A percentile compares a stretch with the other conserved stretches of the same genome.
phyloP scores from a whole-genome alignment of 2,797 vertebrate genomes.

The Neoniphon sammara region DNA sequence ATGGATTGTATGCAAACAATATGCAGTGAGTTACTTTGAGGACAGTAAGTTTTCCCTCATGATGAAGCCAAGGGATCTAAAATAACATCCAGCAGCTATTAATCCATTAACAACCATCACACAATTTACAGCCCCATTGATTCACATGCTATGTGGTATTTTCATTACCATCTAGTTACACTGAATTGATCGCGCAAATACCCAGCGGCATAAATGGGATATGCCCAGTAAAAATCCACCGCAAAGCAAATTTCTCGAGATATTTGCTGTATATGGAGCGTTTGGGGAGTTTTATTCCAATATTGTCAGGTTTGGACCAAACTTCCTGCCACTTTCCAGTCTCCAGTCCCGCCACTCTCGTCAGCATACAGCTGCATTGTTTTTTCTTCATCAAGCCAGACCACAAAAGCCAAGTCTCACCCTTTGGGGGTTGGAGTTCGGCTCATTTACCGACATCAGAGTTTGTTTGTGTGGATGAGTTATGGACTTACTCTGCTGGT shows the following conservation, averaged over 20 bases:
- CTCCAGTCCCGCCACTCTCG: conserved; percentile 48
- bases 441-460: conserved; percentile 83
- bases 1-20: neutral
- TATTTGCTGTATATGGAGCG: conserved; percentile 18
- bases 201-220: conserved; percentile 32
- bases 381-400: conserved; percentile 70
- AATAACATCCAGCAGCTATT: conserved; percentile 32
- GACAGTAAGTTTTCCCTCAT: neutral
- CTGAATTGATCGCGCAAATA: conserved; percentile 36
- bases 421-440: conserved; percentile 71
- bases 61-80: conserved; percentile 29
- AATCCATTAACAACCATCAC: conserved; percentile 2
- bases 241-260: conserved; percentile 19
- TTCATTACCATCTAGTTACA: conserved; percentile 15
- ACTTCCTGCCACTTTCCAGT: conserved; percentile 30
- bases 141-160: conserved; percentile 10
- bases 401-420: conserved; percentile 74
- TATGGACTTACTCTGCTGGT: conserved; percentile 80
- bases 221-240: conserved; percentile 11
- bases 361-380: conserved; percentile 71
- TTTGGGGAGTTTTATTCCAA: conserved; percentile 17
- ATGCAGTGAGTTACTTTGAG: neutral
- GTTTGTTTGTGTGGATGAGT: conserved; percentile 84
- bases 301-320: neutral
- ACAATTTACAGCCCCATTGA: conserved; percentile 9